A percentile compares a stretch with the other conserved stretches of the same genome.
Conservation (phyloP, 2,888 invertebrate genomes). For the Meganola albula region DNA sequence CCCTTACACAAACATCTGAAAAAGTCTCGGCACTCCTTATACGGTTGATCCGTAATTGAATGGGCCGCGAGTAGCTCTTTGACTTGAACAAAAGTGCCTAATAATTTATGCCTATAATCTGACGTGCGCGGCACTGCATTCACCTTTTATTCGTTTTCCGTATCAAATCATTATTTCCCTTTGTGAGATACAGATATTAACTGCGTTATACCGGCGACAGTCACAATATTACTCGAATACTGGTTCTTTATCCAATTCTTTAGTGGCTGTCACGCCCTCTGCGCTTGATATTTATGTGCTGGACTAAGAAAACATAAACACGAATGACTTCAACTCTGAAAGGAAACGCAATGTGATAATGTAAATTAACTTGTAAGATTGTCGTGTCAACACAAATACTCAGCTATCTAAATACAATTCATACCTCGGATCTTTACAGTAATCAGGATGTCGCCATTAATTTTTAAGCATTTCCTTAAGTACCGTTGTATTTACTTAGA, state of each 20-base stretch:
- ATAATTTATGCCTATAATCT: constrained; percentile 78
- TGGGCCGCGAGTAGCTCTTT: constrained; percentile 60
- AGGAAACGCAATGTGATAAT: constrained; percentile 38
- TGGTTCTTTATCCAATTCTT: constrained; percentile 51
- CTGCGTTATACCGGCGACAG: constrained; percentile 56
- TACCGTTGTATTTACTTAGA: constrained; percentile 59
- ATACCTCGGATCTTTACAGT: constrained; percentile 49
- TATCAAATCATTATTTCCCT: constrained; percentile 53
- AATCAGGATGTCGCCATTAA: constrained; percentile 73
- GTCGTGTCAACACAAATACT: constrained; percentile 46
- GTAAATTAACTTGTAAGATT: constrained; percentile 45
- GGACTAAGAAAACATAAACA: constrained; percentile 46
- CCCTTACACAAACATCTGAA: constrained; percentile 75
- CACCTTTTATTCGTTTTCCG: constrained; percentile 59
- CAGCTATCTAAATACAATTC: constrained; percentile 44
- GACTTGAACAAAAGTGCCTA: constrained; percentile 73
- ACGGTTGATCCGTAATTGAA: constrained; percentile 70
- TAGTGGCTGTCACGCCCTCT: constrained; percentile 46
- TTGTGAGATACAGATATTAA: constrained; percentile 66
- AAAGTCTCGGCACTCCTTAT: constrained; percentile 74
- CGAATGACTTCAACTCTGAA: constrained; percentile 31
- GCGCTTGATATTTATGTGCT: constrained; percentile 42
- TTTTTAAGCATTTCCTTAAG: constrained; percentile 74
- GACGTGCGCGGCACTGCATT: constrained; percentile 56
- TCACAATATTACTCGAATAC: constrained; percentile 64